A percentile compares a stretch with the other conserved stretches of the same genome.
Evolutionary conservation across 2,113 vertebrate genomes (phyloP).

Genomic region (Pseudopodoces humilis): DNA sequence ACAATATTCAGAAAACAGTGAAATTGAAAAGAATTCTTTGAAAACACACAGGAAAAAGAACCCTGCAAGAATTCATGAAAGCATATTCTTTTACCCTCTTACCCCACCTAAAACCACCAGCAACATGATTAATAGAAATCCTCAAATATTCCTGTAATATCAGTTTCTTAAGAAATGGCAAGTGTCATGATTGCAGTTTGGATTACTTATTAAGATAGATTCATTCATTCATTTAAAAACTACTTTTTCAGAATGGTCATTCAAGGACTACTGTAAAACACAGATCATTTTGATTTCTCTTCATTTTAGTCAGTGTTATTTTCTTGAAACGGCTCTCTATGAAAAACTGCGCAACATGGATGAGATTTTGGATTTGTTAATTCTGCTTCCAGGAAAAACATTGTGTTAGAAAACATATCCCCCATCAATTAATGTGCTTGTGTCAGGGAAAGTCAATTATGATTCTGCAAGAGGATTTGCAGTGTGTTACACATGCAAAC

Average conservation of each 20-base stretch:
- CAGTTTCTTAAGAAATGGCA: background rate
- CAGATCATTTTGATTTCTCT: background rate
- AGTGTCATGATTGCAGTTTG: background rate
- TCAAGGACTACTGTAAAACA: background rate
- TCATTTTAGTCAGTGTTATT: background rate
- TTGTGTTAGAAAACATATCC: background rate
- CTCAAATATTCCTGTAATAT: background rate
- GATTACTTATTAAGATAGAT: background rate
- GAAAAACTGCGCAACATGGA: background rate
- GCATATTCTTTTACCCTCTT: background rate
- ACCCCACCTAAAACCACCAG: background rate
- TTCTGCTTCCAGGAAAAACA: background rate
- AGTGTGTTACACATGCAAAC: background rate
- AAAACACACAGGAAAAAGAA: background rate
- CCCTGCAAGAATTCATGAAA: background rate
- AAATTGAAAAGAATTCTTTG: background rate
- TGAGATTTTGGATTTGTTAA: background rate
- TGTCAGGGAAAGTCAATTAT: background rate
- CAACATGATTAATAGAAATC: background rate
- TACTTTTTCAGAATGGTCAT: background rate
- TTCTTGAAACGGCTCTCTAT: background rate
- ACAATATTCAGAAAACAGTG: background rate
- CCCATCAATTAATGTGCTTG: background rate
- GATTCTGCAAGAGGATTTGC: background rate
- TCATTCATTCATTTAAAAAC: background rate